Conservation (phyloP, 2,888 invertebrate species). For the Mantis religiosa region DNA sequence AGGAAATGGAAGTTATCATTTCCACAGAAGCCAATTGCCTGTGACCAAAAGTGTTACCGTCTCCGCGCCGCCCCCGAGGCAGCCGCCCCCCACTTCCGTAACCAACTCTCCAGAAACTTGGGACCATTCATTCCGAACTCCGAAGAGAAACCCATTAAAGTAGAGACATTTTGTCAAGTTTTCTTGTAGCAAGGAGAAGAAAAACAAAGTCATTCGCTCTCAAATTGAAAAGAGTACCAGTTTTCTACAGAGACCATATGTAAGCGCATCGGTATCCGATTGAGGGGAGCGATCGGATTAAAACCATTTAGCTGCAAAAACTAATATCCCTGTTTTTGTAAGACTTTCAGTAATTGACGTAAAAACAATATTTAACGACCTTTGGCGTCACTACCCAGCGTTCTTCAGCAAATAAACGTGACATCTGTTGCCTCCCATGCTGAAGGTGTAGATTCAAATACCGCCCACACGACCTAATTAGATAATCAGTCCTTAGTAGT, state of each 20-base stretch:
- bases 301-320: too few relatives aligned
- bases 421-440: too few relatives aligned
- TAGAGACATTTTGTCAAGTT: conserved; percentile 7
- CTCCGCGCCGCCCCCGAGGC: neutral
- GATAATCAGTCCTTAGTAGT: too few relatives aligned
- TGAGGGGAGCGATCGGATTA: too few relatives aligned
- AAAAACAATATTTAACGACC: too few relatives aligned
- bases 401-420: too few relatives aligned
- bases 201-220: neutral
- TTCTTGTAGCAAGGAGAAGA: neutral
- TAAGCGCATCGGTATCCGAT: neutral
- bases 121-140: neutral
- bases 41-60: neutral
- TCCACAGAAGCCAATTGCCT: neutral
- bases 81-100: neutral
- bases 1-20: neutral
- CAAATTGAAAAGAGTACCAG: neutral
- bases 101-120: neutral
- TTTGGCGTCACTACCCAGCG: too few relatives aligned
- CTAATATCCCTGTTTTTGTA: too few relatives aligned
- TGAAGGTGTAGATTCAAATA: too few relatives aligned
- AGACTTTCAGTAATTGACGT: too few relatives aligned
- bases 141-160: neutral
- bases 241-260: neutral
- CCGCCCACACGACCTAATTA: too few relatives aligned